Conservation (phyloP, 2,113 vertebrate species). For the Origma solitaria region DNA sequence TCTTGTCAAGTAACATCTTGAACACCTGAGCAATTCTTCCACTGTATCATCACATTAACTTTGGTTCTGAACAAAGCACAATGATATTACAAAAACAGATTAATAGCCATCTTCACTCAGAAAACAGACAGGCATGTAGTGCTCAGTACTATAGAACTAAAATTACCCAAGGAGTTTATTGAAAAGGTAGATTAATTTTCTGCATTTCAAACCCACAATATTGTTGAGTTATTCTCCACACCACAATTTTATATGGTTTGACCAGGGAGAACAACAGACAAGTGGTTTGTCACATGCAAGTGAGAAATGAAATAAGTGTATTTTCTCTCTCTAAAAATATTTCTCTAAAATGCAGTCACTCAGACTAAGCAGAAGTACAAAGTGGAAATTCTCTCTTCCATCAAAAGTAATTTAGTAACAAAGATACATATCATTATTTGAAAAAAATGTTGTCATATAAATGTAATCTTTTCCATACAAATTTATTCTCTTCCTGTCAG, state of each 20-base stretch:
- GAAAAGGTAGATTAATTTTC: neutral
- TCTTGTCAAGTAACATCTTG: neutral
- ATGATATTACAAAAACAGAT: neutral
- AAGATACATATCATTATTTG: neutral
- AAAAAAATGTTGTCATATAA: neutral
- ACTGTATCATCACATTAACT: neutral
- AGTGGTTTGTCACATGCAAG: neutral
- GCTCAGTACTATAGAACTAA: neutral
- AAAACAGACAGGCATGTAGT: neutral
- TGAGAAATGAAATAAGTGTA: neutral
- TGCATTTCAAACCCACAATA: neutral
- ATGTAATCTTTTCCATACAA: neutral
- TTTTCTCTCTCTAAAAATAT: neutral
- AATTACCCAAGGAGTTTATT: neutral
- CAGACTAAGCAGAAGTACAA: neutral
- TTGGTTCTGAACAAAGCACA: neutral
- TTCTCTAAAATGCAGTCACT: too few species aligned
- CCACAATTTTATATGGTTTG: neutral
- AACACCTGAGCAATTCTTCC: neutral
- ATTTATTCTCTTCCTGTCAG: neutral
- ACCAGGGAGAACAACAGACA: neutral
- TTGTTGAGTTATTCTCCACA: neutral
- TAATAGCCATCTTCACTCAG: neutral
- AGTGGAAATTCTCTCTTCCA: neutral
- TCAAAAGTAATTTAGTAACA: neutral